Percentiles rank a stretch among this genome's conserved stretches.
Conservation (phyloP, 2,888 invertebrate species). For the Phengaris arion region DNA sequence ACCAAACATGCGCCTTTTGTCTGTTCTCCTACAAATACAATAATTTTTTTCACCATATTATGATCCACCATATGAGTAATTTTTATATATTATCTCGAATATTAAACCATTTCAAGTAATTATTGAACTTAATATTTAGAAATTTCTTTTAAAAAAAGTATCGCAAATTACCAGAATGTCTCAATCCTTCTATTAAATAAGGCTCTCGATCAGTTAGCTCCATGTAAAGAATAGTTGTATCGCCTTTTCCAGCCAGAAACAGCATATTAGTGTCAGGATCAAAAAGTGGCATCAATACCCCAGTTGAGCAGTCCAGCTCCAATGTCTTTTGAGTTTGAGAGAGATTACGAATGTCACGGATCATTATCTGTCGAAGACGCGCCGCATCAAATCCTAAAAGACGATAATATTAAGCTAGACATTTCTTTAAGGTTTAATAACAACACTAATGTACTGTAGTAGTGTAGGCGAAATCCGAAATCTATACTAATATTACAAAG, state of each 20-base stretch:
- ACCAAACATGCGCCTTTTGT: constrained; percentile 96
- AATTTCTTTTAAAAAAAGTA: background rate
- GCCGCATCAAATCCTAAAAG: constrained; percentile 87
- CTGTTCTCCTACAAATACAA: constrained; percentile 85
- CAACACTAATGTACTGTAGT: too few species aligned
- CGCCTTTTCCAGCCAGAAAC: constrained; percentile 96
- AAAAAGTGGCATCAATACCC: constrained; percentile 94
- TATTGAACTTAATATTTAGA: background rate
- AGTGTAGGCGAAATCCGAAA: too few species aligned
- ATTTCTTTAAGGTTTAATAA: background rate
- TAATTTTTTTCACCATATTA: background rate
- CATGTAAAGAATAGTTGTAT: constrained; percentile 93
- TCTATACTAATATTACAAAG: too few species aligned
- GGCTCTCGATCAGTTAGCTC: constrained; percentile 95
- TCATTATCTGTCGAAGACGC: constrained; percentile 91
- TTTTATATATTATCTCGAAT: too few species aligned
- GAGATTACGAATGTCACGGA: constrained; percentile 92
- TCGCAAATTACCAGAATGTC: constrained; percentile 82
- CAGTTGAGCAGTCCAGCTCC: constrained; percentile 91
- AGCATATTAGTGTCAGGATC: constrained; percentile 97
- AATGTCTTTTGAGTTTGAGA: constrained; percentile 87
- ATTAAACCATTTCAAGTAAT: background rate
- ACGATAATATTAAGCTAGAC: background rate
- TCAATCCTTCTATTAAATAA: constrained; percentile 91
- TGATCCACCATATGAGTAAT: too few species aligned